These are phyloP conservation scores for Paragorgia papillata DNA, from an alignment of 92 coral and sea anemone species.

Conservation along the genomic window DNA sequence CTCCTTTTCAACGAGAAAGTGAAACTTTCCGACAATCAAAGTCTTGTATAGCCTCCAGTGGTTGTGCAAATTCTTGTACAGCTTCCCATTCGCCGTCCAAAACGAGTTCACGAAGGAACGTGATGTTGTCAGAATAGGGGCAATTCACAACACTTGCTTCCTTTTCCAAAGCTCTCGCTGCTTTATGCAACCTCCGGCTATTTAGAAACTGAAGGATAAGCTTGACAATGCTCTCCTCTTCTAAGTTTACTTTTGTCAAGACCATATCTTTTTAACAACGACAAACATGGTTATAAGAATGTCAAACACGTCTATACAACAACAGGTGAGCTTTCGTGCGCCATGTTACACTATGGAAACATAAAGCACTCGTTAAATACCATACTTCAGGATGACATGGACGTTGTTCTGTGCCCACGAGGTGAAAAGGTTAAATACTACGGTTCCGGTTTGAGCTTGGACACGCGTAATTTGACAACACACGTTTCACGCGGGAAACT, in stretches of 20 bases:
- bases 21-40: conserved; percentile 81
- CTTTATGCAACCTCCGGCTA: conserved; percentile 79
- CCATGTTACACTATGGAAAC: conserved; percentile 1
- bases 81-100: conserved; percentile 99
- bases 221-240: conserved; percentile 73
- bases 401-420: background rate
- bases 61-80: conserved; percentile 84
- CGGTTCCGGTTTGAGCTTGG: no score
- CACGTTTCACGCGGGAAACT: no score
- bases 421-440: no score
- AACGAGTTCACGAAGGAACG: conserved; percentile 85
- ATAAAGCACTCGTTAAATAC: background rate
- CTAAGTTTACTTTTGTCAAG: conserved; percentile 59
- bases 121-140: conserved; percentile 76
- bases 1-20: conserved; percentile 84
- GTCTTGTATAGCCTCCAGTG: conserved; percentile 78
- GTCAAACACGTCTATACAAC: conserved; percentile 1
- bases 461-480: no score
- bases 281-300: background rate
- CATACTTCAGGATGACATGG: background rate
- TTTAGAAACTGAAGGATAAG: conserved; percentile 81
- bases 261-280: conserved; percentile 1
- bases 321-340: conserved; percentile 2
- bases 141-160: conserved; percentile 82
- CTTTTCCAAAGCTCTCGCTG: conserved; percentile 85